These are phyloP conservation scores for Pammene fasciana DNA, from an alignment of 2,888 invertebrate genomes.

Conservation along the genomic window DNA sequence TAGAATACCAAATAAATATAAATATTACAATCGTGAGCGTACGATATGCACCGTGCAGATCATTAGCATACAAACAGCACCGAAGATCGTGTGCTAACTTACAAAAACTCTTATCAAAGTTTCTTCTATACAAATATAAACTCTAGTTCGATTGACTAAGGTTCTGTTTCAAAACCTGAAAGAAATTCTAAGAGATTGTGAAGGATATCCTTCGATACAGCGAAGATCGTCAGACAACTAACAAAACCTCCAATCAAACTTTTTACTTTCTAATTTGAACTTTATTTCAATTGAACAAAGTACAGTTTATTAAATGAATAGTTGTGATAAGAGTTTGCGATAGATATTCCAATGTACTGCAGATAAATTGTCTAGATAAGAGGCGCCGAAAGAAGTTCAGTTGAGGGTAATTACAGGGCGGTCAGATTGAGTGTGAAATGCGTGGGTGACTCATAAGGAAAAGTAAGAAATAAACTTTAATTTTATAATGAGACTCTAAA, in stretches of 20 bases:
- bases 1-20: conserved; percentile 1
- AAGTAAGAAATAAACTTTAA: neutral
- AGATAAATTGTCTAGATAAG: conserved; percentile 46
- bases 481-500: too few species aligned
- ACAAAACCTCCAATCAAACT: neutral
- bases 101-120: neutral
- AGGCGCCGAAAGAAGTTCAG: conserved; percentile 44
- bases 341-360: conserved; percentile 29
- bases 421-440: conserved; percentile 10
- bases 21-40: conserved; percentile 12
- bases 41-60: conserved; percentile 3
- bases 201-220: neutral
- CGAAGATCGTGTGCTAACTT: conserved; percentile 2
- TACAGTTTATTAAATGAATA: neutral
- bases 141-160: neutral
- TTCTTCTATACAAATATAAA: neutral
- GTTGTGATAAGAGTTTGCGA: neutral
- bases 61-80: conserved; percentile 20
- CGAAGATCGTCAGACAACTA: conserved; percentile 1
- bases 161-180: neutral
- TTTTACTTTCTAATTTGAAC: neutral
- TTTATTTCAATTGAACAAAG: neutral
- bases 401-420: conserved; percentile 42
- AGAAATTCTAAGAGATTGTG: conserved; percentile 6
- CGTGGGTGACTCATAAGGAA: conserved; percentile 7